Percentiles rank a stretch among this genome's conserved stretches.
Conservation (phyloP, 35 echinoderm and acorn worm species). For the Diadema setosum region DNA sequence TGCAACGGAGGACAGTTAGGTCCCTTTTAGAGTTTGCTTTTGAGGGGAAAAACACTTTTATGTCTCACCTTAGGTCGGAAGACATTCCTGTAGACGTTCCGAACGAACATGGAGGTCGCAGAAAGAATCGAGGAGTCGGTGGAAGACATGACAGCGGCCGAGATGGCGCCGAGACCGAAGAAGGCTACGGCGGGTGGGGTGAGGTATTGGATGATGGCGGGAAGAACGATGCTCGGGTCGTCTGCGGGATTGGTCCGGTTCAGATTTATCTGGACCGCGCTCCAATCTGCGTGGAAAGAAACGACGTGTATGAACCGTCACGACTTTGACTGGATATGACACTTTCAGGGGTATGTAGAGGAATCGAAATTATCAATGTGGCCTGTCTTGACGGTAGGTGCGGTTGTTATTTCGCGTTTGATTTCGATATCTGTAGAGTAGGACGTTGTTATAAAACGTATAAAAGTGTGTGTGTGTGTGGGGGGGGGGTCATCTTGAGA, state of each 20-base stretch:
- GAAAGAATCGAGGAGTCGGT: constrained; percentile 73
- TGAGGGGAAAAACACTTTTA: no score
- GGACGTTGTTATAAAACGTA: not conserved
- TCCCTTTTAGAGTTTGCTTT: no score
- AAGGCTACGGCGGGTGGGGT: constrained; percentile 56
- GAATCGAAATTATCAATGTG: not conserved
- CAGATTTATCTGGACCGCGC: not conserved
- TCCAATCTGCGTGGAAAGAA: constrained; percentile 15
- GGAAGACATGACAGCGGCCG: constrained; percentile 75
- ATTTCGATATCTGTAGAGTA: not conserved
- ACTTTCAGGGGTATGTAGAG: no score
- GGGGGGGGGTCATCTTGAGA: no score
- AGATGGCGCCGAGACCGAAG: constrained; percentile 70
- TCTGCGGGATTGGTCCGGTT: constrained; percentile 7
- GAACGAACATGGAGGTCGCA: constrained; percentile 69
- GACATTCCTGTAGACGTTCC: constrained; percentile 58
- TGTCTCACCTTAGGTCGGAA: constrained; percentile 40
- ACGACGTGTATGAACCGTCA: not conserved
- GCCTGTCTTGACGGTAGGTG: not conserved
- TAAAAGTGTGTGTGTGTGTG: not conserved
- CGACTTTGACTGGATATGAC: no score
- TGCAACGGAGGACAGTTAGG: no score
- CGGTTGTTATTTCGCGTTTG: not conserved
- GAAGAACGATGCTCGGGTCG: constrained; percentile 33
- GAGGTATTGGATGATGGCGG: constrained; percentile 64